Base-by-base conservation (phyloP, 2,888 invertebrate species). In the Drosophila ochracea region DNA sequence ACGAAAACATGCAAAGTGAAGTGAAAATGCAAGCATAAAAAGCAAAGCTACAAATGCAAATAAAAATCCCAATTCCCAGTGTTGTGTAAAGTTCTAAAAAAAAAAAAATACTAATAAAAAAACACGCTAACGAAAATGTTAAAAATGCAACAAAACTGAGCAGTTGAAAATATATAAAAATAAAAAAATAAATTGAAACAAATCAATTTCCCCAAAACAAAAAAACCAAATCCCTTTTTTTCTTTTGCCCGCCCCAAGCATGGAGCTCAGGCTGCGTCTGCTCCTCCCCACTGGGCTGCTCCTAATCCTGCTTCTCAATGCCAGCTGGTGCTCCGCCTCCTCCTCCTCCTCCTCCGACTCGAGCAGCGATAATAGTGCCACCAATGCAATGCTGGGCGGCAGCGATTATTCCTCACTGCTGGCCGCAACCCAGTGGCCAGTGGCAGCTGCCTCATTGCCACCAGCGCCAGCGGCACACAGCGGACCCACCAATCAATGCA, bases 401-500 rank as follows among this genome's bases (percentile, higher is more conserved):
- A 85, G 86, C 55, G 85, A 86, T 28, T 86, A 90, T 39, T 70
- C 71, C 47, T 73, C 85, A n/a, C 70, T 84, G 76, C 71, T 91
- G 70, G 71, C 78, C 7, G 76, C 73, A 30, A 55, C 69, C 4
- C 53, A 63, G 16, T 47, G 47, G 35, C 63, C 70, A n/a, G 62
- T 61, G 11, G 59, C 78, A 35, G 62, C 77, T 52, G 62, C 81
- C 0, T 67, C 79, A 7, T 47, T 47, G 47, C 47, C 47, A 9
- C 47, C 47, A 25, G 47, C 47, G 16, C 78, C 90, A 11, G 76
- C 88, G 28, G 67, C 75, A 4, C 91, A 80, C 65, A 81, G 82
- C 70, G 82, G 84, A 19, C 80, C 91, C 4, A 80, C 69, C 31
- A 92, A 92, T 93, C 91, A 95, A 94, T 91, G 94, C 94, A 89